Evolutionary conservation across 2,797 vertebrate species (phyloP).

Genomic region (Eulemur coronatus): DNA sequence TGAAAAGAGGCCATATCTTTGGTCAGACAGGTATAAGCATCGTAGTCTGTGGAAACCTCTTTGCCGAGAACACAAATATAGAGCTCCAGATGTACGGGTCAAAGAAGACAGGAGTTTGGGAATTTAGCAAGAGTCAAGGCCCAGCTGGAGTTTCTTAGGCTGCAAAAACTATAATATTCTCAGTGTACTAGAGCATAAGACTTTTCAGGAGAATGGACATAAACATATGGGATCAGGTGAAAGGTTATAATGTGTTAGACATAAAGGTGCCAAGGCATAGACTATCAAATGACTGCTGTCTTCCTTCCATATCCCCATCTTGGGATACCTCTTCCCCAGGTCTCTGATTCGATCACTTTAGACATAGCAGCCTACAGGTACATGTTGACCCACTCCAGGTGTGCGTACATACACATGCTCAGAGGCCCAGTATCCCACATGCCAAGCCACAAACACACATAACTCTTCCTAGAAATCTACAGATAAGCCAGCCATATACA

Average conservation of each 20-base stretch:
- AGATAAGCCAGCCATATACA: background rate
- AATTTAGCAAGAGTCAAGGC: background rate
- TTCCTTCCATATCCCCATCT: background rate
- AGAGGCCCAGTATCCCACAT: background rate
- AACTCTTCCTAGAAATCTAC: background rate
- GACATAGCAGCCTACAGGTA: background rate
- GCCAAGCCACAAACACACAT: background rate
- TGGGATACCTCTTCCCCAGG: background rate
- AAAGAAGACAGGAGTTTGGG: background rate
- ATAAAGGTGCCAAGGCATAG: background rate
- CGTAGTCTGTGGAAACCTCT: background rate
- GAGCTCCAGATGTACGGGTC: background rate
- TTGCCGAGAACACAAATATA: background rate
- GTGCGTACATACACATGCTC: background rate
- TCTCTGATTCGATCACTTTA: background rate
- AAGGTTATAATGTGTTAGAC: background rate
- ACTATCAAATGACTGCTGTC: background rate
- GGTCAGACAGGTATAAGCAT: background rate
- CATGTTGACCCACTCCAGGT: background rate
- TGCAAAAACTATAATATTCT: slow-evolving; percentile 4
- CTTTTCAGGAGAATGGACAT: background rate
- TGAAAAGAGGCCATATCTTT: background rate
- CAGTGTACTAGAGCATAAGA: background rate
- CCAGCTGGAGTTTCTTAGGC: background rate
- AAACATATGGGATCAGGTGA: background rate